phyloP scores from a whole-genome alignment of 2,888 invertebrate species.

The Geophilus truncorum region DNA sequence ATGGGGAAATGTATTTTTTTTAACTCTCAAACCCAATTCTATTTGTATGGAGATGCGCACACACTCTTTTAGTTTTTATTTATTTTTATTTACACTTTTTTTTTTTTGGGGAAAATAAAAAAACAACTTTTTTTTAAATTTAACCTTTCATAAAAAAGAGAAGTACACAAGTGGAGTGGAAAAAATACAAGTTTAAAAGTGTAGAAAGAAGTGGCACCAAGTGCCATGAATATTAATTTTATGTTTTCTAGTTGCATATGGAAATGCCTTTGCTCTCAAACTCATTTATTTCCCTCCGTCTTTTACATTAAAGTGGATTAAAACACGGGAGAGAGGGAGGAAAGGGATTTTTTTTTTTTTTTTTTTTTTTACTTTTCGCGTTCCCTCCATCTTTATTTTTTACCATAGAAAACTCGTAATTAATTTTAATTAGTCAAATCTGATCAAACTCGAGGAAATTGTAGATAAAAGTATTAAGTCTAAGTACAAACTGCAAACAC shows the following conservation, averaged over 20 bases:
- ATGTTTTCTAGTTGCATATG: constrained; percentile 34
- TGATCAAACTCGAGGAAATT: constrained; percentile 9
- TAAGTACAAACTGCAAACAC: constrained; percentile 12
- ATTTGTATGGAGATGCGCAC: constrained; percentile 4
- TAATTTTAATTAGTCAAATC: constrained; percentile 32
- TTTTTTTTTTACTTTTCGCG: too few relatives aligned
- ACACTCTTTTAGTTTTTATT: background rate
- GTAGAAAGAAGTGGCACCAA: constrained; percentile 30
- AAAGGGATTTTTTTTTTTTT: background rate
- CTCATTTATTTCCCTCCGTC: background rate
- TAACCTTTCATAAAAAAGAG: background rate
- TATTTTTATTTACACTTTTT: background rate
- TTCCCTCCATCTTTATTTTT: background rate
- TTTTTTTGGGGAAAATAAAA: background rate
- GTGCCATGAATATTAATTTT: constrained; percentile 31
- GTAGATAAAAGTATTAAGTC: constrained; percentile 15
- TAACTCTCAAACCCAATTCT: background rate
- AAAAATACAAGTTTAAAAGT: constrained; percentile 28
- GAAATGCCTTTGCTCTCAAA: constrained; percentile 22
- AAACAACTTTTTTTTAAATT: too few relatives aligned
- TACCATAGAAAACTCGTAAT: constrained; percentile 20
- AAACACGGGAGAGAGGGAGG: background rate
- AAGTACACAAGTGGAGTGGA: background rate
- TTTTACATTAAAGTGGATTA: constrained; percentile 28
- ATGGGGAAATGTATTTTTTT: background rate